Percentiles rank a stretch among this genome's conserved stretches.
Evolutionary conservation across 2,797 vertebrate genomes (phyloP).

Genomic region (Paguma larvata): DNA sequence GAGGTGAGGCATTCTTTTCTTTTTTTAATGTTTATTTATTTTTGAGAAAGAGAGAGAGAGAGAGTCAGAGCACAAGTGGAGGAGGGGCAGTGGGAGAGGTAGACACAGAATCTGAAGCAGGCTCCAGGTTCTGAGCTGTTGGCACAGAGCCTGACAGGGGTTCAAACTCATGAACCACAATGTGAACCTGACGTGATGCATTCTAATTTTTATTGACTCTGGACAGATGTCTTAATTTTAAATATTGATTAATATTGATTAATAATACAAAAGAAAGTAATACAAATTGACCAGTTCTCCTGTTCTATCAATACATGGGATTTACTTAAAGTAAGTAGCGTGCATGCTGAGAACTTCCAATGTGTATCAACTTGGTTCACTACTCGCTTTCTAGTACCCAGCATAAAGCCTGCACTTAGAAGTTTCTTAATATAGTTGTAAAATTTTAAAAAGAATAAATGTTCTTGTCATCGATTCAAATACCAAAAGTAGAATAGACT

Average conservation of each 20-base stretch:
- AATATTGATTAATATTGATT: neutral
- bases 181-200: neutral
- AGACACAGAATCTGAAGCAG: too few species aligned
- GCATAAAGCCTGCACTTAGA: neutral
- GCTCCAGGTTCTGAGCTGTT: too few species aligned
- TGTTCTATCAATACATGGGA: neutral
- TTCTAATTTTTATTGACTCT: neutral
- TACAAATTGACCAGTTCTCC: neutral
- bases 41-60: too few species aligned
- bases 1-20: neutral
- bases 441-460: constrained; percentile 11
- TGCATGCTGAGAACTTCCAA: neutral
- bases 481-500: neutral
- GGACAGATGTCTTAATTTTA: neutral
- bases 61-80: too few species aligned
- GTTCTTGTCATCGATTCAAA: neutral
- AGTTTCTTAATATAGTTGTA: neutral
- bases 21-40: too few species aligned
- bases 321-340: neutral
- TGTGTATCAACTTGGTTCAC: neutral
- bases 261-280: neutral
- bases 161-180: too few species aligned
- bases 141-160: too few species aligned
- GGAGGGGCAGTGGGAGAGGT: too few species aligned
- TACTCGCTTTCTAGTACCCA: neutral